Conservation (phyloP, 1,140 invertebrate genomes). For the Maniola jurtina region DNA sequence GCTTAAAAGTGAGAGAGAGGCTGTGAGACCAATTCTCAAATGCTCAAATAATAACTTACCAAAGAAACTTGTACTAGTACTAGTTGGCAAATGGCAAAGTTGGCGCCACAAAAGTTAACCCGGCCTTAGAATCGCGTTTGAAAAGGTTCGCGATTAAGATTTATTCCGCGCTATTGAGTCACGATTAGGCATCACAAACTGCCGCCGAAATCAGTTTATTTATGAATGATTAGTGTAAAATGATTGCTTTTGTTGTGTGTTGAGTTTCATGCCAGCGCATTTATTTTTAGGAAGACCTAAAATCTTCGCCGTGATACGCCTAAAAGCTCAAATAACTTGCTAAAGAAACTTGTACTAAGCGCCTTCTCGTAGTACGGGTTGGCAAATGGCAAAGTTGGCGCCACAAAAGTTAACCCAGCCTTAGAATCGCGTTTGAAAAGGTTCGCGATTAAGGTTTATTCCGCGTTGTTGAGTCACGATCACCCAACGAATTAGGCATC, state of each 20-base stretch:
- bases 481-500: constrained; percentile 70
- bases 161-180: constrained; percentile 35
- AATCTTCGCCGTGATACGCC: too few species aligned
- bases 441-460: constrained; percentile 34
- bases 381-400: background rate
- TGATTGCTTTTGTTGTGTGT: too few species aligned
- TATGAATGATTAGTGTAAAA: too few species aligned
- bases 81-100: background rate
- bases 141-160: constrained; percentile 30
- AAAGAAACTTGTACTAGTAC: background rate
- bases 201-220: constrained; percentile 77
- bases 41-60: too few species aligned
- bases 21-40: too few species aligned
- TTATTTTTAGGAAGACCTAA: too few species aligned
- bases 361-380: too few species aligned
- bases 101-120: constrained; percentile 16
- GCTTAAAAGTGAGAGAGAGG: too few species aligned
- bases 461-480: constrained; percentile 37
- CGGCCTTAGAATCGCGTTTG: constrained; percentile 27
- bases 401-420: constrained; percentile 23
- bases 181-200: constrained; percentile 73
- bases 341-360: background rate
- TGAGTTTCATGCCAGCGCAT: too few species aligned
- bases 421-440: constrained; percentile 28
- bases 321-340: too few species aligned